Evolutionary conservation across 1,140 invertebrate genomes (phyloP), one percentile per base, ranked within the genome.

Genomic region (Hetaerina americana): DNA sequence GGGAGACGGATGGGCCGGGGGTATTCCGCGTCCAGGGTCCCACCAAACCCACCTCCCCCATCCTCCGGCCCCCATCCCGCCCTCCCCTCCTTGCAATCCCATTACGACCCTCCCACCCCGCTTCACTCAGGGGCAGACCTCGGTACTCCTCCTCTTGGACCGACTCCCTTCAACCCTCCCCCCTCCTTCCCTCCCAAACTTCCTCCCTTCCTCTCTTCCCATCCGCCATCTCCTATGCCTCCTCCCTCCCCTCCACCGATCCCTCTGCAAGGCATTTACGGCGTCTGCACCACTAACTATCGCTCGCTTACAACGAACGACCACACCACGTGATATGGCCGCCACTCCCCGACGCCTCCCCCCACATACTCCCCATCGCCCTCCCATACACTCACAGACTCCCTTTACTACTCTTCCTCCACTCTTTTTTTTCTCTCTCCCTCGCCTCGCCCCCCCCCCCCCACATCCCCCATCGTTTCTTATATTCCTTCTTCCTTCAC

Each of bases 331-430:
- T 57, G 40, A 57, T 57, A 57, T n/a, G 2, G 40, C 40, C 40
- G 84, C 85, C 83, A 83, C 83, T 85, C 85, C 84, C 83, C 81
- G 82, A 83, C 82, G 81, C 80, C 79, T 78, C 83, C 80, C 79
- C 77, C 66, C 74, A 71, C 40, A 67, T 57, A 78, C 78, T 77
- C 76, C 76, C 76, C 75, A 72, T 69, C 74, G 76, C 72, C 74
- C 74, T 66, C 74, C 74, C 57, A 69, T 57, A 57, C 40, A 22
- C 40, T 57, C 40, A 12, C 10, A 57, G 22, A 57, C 15, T 18
- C 40, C 40, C 68, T 40, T 68, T 68, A 26, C 69, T 24, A 18
- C 28, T 73, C 28, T 15, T 26, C n/a, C 69, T 40, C 68, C 0
- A 27, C 5, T 24, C 71, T 72, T 74, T 73, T 73, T 77, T 77